These are phyloP conservation scores for Steinernema hermaphroditum DNA, from an alignment of 2,888 invertebrate species.

Conservation along the genomic window DNA sequence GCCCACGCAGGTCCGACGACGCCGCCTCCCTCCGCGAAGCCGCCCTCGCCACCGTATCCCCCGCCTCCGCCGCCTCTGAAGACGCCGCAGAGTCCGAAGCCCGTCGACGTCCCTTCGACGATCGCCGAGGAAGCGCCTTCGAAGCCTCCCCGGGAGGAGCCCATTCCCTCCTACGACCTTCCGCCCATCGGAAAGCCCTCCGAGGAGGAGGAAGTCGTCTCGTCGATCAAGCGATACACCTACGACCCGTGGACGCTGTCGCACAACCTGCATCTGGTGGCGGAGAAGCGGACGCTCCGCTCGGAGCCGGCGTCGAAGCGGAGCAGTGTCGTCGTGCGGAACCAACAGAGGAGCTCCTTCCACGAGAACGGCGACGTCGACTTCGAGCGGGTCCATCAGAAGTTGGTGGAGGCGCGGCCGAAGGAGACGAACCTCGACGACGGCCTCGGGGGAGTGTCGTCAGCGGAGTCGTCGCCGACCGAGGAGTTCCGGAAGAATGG, in stretches of 20 bases:
- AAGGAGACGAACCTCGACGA: slow-evolving; percentile 15
- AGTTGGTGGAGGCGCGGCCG: neutral
- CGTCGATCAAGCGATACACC: slow-evolving; percentile 33
- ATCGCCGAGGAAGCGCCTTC: slow-evolving; percentile 5
- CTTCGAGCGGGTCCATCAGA: slow-evolving; percentile 5
- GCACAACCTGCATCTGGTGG: slow-evolving; percentile 23
- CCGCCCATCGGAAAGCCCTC: neutral
- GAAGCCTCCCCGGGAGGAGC: slow-evolving; percentile 4
- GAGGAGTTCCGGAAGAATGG: neutral
- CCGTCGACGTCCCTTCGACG: neutral
- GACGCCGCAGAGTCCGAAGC: neutral
- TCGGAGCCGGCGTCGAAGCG: slow-evolving; percentile 5
- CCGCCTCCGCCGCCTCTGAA: slow-evolving; percentile 19
- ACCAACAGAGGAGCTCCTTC: neutral
- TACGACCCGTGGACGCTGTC: slow-evolving; percentile 35
- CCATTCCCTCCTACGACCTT: neutral
- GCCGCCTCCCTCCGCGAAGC: neutral
- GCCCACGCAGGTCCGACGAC: neutral
- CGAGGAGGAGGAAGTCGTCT: neutral
- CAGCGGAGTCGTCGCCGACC: slow-evolving; percentile 20
- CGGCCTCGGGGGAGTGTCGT: neutral
- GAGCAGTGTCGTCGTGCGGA: neutral
- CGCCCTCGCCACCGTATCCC: neutral
- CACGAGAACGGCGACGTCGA: slow-evolving; percentile 1
- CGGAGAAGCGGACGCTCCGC: neutral